phyloP scores from a whole-genome alignment of 2,888 invertebrate genomes.

The Drosophila gaucha region DNA sequence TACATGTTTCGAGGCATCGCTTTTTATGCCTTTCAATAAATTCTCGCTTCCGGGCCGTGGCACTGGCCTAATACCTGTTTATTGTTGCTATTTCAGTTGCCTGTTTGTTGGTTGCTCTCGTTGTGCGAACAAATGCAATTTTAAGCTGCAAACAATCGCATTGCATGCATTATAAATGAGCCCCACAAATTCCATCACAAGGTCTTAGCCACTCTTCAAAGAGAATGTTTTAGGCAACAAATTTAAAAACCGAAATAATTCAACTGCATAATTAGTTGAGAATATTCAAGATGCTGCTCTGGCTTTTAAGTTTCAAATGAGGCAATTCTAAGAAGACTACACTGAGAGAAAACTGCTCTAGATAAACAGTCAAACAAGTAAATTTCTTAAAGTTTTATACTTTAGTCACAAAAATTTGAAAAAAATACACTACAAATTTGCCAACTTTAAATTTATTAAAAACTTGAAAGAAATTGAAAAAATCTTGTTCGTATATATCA shows the following conservation, averaged over 20 bases:
- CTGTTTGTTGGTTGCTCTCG: conserved; percentile 4
- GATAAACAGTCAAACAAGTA: too few relatives aligned
- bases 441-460: too few relatives aligned
- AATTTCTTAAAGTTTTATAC: too few relatives aligned
- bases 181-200: conserved; percentile 12
- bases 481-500: too few relatives aligned
- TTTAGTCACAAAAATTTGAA: too few relatives aligned
- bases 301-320: neutral
- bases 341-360: neutral
- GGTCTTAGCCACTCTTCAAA: conserved; percentile 10
- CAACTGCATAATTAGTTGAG: neutral
- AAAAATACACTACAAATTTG: too few relatives aligned
- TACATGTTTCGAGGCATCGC: conserved; percentile 41
- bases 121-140: conserved; percentile 51
- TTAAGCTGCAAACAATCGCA: conserved; percentile 41
- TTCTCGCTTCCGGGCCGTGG: conserved; percentile 60
- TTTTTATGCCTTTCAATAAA: conserved; percentile 76
- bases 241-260: neutral
- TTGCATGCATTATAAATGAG: conserved; percentile 62
- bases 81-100: conserved; percentile 41
- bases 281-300: neutral
- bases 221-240: neutral
- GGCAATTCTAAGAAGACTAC: neutral
- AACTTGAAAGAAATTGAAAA: too few relatives aligned
- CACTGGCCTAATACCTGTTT: conserved; percentile 71